Base-by-base conservation (phyloP, 2,888 invertebrate species). In the Drosophila vallismaia region DNA sequence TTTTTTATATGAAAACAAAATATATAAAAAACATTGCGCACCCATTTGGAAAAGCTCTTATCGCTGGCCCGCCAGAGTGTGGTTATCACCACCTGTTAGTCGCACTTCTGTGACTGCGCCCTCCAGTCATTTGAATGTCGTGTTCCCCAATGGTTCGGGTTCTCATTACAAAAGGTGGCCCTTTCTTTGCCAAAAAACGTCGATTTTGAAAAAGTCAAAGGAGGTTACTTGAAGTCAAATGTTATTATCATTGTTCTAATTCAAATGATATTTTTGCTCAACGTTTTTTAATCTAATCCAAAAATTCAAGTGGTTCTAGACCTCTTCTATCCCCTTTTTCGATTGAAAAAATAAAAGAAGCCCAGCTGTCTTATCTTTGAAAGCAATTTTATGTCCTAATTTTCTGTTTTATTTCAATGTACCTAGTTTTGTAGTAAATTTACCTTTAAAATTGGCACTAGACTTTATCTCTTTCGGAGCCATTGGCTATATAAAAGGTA, bases 1-100 rank as follows among this genome's bases (percentile, higher is more conserved):
- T 9, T 9, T 6, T 3, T 19, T 28, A 10, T 12, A 3, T 24
- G 12, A 10, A 60, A 56, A 50, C 24, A 40, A 45, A 59, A 58
- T 67, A 45, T 31, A 8, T 66, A 14, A 40, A 31, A 36, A 36
- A n/a, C 58, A 42, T 74, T 77, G 42, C 60, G 53, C 56, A 28
- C 29, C 26, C 42, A 59, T 55, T 24, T 44, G 38, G 26, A 10
- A 29, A 10, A 24, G 26, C 8, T 42, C 38, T 72, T 77, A 77
- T 79, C 77, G 24, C 56, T 66, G 78, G 78, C 79, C 79, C 63
- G 49, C 6, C 45, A 49, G 12, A 7, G 51, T 29, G 48, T 58
- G 64, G 76, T 74, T 80, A 78, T 86, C 72, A 45, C 28, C 45
- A 28, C 59, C 19, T 36, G 42, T 54, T 54, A 53, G 51, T 36